These are phyloP conservation scores for Carposina sasakii DNA, from an alignment of 1,140 invertebrate genomes.

Conservation along the genomic window DNA sequence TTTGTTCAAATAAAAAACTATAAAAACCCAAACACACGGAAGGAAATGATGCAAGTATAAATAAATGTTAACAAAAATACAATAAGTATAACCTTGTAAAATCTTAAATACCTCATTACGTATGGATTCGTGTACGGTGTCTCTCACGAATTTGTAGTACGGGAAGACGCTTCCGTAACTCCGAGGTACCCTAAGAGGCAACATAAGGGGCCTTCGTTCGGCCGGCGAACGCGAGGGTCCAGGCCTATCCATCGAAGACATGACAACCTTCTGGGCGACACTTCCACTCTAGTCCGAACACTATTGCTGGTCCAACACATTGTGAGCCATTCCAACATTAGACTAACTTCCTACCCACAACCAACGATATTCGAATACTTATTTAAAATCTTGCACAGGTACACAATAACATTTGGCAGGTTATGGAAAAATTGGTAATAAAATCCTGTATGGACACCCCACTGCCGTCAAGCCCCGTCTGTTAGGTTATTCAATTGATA, in stretches of 20 bases:
- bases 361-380: too few relatives aligned
- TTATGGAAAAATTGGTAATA: too few relatives aligned
- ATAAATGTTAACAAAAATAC: neutral
- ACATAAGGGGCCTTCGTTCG: slow-evolving; percentile 49
- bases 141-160: slow-evolving; percentile 66
- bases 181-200: slow-evolving; percentile 51
- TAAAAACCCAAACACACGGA: too few relatives aligned
- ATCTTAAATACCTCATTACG: slow-evolving; percentile 36
- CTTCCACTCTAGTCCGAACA: slow-evolving; percentile 28
- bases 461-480: slow-evolving; percentile 16
- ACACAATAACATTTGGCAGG: too few relatives aligned
- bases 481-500: slow-evolving; percentile 43
- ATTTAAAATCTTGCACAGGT: too few relatives aligned
- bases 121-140: slow-evolving; percentile 42
- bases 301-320: slow-evolving; percentile 28
- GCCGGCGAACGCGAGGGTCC: slow-evolving; percentile 28
- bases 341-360: too few relatives aligned
- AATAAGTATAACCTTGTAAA: neutral
- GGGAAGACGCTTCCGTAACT: slow-evolving; percentile 69
- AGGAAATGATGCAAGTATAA: too few relatives aligned
- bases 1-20: too few relatives aligned
- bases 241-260: slow-evolving; percentile 26
- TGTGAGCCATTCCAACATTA: slow-evolving; percentile 37
- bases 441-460: too few relatives aligned
- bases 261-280: slow-evolving; percentile 21